Evolutionary conservation across 1,140 invertebrate genomes (phyloP).

Genomic region (Eupeodes corollae): DNA sequence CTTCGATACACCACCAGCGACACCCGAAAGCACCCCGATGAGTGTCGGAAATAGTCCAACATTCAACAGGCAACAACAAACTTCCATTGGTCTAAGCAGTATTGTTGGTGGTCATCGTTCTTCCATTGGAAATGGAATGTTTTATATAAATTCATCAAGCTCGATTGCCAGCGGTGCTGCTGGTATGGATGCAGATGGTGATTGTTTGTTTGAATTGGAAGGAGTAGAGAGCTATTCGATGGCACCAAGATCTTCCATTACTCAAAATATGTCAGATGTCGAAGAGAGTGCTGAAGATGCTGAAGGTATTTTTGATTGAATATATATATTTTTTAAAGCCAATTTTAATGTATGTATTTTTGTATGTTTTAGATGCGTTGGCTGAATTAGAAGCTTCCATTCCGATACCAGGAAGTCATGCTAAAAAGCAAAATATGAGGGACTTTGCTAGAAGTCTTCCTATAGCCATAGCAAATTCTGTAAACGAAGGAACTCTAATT

Average conservation of each 20-base stretch:
- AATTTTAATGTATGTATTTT: not conserved
- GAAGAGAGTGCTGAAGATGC: slow-evolving; percentile 29
- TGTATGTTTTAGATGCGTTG: slow-evolving; percentile 21
- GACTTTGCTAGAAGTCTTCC: slow-evolving; percentile 32
- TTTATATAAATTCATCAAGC: not conserved
- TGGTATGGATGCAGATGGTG: slow-evolving; percentile 18
- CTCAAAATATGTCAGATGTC: slow-evolving; percentile 21
- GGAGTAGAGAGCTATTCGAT: slow-evolving; percentile 19
- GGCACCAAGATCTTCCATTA: slow-evolving; percentile 10
- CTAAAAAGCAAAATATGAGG: slow-evolving; percentile 9
- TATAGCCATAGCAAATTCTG: slow-evolving; percentile 30
- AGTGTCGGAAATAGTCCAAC: slow-evolving; percentile 36
- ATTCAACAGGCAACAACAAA: slow-evolving; percentile 27
- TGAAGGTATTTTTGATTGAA: slow-evolving; percentile 14
- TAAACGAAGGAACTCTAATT: slow-evolving; percentile 15
- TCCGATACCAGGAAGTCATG: slow-evolving; percentile 2
- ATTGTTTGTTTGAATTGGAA: slow-evolving; percentile 33
- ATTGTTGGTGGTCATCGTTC: not conserved
- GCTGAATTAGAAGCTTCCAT: slow-evolving; percentile 5
- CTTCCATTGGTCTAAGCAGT: not conserved
- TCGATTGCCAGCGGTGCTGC: not conserved
- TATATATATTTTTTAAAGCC: not conserved
- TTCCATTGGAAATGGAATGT: not conserved
- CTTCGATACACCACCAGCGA: slow-evolving; percentile 35
- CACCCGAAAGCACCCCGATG: slow-evolving; percentile 35